Evolutionary conservation across 1,140 invertebrate genomes (phyloP), one percentile per base, ranked within the genome.

Genomic region (Bombus confusus): DNA sequence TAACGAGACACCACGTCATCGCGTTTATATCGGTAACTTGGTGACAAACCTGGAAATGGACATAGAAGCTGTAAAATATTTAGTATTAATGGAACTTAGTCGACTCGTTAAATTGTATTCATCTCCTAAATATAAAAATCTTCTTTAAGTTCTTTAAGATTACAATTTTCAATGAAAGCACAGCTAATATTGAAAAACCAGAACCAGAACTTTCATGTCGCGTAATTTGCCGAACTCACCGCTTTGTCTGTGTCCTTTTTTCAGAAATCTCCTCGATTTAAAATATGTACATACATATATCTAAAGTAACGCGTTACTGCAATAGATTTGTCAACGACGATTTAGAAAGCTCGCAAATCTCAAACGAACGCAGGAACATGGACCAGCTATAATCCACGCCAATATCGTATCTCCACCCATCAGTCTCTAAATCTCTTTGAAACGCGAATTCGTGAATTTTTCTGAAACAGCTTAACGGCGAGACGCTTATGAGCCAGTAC

Each of bases 401-500:
- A 8, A 28, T 39, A 28, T 34, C 15, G 12, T 8, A n/a, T n/a
- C 22, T 3, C 31, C 1, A 13, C 1, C 15, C 13, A 3, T 1
- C 6, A 9, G 34, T 34, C 39, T 37, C 2, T 79, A 59, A 84
- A 84, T 84, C 83, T 72, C 28, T 72, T 62, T 15, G 22, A 64
- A 78, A 59, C 39, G 31, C 39, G 66, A 79, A 84, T 84, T 72
- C 34, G 62, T 52, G 59, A 41, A 6, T 79, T 79, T 79, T 52
- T 37, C 31, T 12, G 62, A 79, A 71, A 31, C 57, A 41, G 68
- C 4, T 41, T 85, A 34, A 52, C 22, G 28, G 47, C 37, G 2
- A 13, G 41, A 59, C 34, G 18, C 18, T 80, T 41, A 31, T 15
- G 76, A 80, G 47, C 68, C 52, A 78, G 52, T 77, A 69, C 31